Evolutionary conservation across 2,888 invertebrate genomes (phyloP).

Genomic region (Sinhomidia bicolor): DNA sequence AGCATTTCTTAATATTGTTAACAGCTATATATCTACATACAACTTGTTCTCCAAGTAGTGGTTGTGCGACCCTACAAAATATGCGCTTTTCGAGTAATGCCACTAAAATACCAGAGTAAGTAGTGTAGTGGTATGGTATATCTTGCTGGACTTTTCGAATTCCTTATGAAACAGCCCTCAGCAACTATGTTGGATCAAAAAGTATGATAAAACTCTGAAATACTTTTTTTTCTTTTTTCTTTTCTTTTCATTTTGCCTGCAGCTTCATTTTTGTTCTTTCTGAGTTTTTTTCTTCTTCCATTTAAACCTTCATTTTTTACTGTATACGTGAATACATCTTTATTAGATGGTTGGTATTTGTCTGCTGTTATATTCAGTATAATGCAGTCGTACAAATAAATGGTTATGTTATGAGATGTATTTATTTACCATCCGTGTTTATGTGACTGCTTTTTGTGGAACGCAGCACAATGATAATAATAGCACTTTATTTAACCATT

Average conservation of each 20-base stretch:
- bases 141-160: not conserved
- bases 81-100: no score
- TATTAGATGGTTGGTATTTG: no score
- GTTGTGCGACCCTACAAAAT: no score
- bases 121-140: no score
- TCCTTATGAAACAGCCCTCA: slow-evolving; percentile 11
- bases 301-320: not conserved
- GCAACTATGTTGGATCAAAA: not conserved
- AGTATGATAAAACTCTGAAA: not conserved
- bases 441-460: not conserved
- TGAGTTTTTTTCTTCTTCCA: not conserved
- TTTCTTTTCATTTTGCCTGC: slow-evolving; percentile 5
- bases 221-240: slow-evolving; percentile 18
- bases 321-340: not conserved
- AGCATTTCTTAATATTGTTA: no score
- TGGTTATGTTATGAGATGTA: not conserved
- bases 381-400: not conserved
- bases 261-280: slow-evolving; percentile 13
- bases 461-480: not conserved
- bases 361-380: no score
- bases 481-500: not conserved
- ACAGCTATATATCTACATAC: no score
- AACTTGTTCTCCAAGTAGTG: no score
- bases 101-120: no score
- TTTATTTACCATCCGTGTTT: not conserved